These are phyloP conservation scores for Rhabdophis nuchalis DNA, from an alignment of 2,797 vertebrate genomes.

Conservation along the genomic window DNA sequence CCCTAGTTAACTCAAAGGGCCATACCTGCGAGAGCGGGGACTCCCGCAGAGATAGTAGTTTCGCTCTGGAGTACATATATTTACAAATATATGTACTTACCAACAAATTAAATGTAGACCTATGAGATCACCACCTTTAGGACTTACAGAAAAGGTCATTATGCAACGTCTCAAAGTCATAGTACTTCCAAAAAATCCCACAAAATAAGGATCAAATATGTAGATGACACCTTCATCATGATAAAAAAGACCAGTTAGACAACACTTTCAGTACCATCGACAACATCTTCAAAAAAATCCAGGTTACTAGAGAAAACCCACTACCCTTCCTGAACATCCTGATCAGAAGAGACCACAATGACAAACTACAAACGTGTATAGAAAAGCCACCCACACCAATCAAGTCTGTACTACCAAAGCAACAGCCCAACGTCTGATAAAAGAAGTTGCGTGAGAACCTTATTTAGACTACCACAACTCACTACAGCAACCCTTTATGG, in stretches of 20 bases:
- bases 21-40: too few relatives aligned
- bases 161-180: neutral
- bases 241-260: neutral
- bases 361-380: neutral
- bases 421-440: neutral
- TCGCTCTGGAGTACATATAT: too few relatives aligned
- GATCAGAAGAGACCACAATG: neutral
- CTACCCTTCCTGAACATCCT: neutral
- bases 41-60: too few relatives aligned
- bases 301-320: neutral
- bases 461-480: too few relatives aligned
- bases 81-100: too few relatives aligned
- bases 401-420: neutral
- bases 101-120: neutral
- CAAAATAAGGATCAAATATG: neutral
- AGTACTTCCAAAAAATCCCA: neutral
- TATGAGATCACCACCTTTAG: neutral
- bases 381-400: neutral
- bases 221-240: neutral
- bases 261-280: neutral
- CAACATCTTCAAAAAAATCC: neutral
- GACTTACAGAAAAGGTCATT: neutral
- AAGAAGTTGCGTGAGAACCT: neutral
- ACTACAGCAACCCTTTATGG: too few relatives aligned
- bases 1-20: too few relatives aligned